Evolutionary conservation across 2,888 invertebrate species (phyloP).

Genomic region (Plebejus melissa): DNA sequence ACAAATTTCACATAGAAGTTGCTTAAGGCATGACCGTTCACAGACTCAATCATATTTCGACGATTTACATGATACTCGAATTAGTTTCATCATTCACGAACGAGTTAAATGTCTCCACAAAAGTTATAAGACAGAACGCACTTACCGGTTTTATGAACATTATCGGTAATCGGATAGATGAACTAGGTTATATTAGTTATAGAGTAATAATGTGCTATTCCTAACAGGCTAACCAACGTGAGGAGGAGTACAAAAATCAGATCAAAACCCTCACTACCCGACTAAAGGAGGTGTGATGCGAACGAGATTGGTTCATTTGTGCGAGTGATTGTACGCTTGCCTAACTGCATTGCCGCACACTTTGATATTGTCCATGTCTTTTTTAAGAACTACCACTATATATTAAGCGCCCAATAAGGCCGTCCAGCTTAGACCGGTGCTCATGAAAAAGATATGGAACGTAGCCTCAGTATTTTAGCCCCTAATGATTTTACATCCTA

Average conservation of each 20-base stretch:
- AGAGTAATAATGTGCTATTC: constrained; percentile 54
- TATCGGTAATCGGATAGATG: constrained; percentile 13
- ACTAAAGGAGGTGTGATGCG: constrained; percentile 96
- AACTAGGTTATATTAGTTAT: constrained; percentile 27
- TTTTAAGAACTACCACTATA: constrained; percentile 41
- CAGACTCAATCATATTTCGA: constrained; percentile 15
- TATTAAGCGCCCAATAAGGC: background rate
- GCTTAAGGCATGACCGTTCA: constrained; percentile 15
- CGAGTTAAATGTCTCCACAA: constrained; percentile 11
- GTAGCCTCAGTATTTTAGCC: constrained; percentile 55
- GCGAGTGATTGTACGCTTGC: constrained; percentile 67
- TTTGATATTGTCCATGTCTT: constrained; percentile 49
- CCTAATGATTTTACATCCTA: constrained; percentile 47
- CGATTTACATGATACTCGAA: constrained; percentile 15
- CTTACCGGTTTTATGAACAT: constrained; percentile 26
- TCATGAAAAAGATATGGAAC: constrained; percentile 54
- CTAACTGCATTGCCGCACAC: constrained; percentile 68
- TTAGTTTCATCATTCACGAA: constrained; percentile 21
- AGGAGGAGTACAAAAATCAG: constrained; percentile 99
- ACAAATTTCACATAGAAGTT: constrained; percentile 16
- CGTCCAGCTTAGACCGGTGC: constrained; percentile 31
- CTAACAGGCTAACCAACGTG: constrained; percentile 97
- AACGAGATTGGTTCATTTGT: constrained; percentile 54
- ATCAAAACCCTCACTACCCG: constrained; percentile 99
- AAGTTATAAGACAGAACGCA: constrained; percentile 19